Evolutionary conservation across 2,888 invertebrate species (phyloP).

Genomic region (Zelleria hepariella): DNA sequence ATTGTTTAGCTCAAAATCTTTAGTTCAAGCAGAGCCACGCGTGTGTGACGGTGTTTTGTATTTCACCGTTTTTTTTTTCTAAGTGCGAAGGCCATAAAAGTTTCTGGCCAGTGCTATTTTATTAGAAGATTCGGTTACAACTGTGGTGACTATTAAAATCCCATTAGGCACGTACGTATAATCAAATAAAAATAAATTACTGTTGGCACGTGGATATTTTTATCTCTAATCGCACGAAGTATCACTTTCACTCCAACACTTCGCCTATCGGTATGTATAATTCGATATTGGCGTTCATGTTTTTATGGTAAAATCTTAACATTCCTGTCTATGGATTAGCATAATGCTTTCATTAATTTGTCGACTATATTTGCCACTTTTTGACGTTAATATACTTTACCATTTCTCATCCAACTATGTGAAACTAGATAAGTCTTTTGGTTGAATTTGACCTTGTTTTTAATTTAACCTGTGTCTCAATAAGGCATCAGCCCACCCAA

Average conservation of each 20-base stretch:
- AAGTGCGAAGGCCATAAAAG: background rate
- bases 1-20: background rate
- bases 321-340: background rate
- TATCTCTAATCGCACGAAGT: background rate
- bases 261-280: slow-evolving; percentile 15
- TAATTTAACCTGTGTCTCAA: background rate
- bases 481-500: background rate
- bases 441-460: background rate
- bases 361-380: background rate
- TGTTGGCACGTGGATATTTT: background rate
- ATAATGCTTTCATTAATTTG: background rate
- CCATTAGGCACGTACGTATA: background rate
- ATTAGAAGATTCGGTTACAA: background rate
- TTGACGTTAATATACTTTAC: background rate
- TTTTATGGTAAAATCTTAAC: background rate
- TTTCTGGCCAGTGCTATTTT: background rate
- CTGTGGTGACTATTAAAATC: background rate
- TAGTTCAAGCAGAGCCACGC: background rate
- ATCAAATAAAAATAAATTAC: background rate
- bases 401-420: background rate
- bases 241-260: slow-evolving; percentile 28
- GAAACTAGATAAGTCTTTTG: background rate
- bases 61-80: background rate
- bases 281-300: background rate
- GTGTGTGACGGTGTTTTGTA: background rate